Conservation (phyloP, 2,888 invertebrate species). For the Ptilodon capucinus region DNA sequence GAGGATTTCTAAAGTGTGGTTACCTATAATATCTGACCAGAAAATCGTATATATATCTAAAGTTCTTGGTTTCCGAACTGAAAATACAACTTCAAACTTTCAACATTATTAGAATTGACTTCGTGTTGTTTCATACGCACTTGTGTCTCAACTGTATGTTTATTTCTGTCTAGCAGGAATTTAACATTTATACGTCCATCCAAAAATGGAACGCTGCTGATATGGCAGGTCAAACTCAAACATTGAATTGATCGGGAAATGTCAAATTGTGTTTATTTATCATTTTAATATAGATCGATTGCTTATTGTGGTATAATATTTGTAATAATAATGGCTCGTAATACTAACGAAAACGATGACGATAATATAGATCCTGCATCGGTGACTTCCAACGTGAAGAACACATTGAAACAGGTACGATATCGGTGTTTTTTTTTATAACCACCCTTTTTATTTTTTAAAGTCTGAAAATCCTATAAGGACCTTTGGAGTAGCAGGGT, state of each 20-base stretch:
- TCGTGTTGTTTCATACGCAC: not conserved
- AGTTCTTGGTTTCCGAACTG: too few species aligned
- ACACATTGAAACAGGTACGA: constrained; percentile 60
- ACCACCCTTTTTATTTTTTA: not conserved
- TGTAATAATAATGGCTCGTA: constrained; percentile 51
- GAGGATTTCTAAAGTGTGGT: too few species aligned
- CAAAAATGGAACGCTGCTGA: too few species aligned
- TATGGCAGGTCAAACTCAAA: too few species aligned
- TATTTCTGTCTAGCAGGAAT: not conserved
- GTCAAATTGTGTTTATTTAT: not conserved
- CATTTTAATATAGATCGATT: not conserved
- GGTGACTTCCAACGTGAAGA: constrained; percentile 59
- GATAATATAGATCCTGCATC: constrained; percentile 63
- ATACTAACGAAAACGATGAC: constrained; percentile 56
- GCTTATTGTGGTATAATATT: not conserved
- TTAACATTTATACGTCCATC: too few species aligned
- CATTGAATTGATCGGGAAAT: too few species aligned
- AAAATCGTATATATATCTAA: too few species aligned
- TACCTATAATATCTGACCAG: too few species aligned
- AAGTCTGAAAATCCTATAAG: not conserved
- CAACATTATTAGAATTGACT: too few species aligned
- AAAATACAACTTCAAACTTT: too few species aligned
- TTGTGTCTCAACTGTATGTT: not conserved
- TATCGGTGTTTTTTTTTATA: not conserved
- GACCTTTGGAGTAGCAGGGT: too few species aligned